phyloP scores from a whole-genome alignment of 2,113 vertebrate genomes.

The Cervus canadensis region DNA sequence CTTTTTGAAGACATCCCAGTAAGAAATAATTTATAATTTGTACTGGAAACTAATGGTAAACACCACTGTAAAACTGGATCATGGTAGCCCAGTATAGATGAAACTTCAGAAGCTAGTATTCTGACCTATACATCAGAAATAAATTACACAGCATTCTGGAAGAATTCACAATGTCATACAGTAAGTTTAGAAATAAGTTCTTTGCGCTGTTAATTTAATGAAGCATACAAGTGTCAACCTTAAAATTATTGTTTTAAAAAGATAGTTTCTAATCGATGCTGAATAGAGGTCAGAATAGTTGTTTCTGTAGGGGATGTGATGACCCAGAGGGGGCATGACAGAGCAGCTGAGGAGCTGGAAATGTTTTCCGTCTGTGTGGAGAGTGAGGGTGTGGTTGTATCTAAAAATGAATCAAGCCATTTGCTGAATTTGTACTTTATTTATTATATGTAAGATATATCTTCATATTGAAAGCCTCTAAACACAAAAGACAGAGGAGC shows the following conservation, averaged over 20 bases:
- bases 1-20: not conserved
- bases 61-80: not conserved
- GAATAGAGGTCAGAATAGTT: not conserved
- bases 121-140: not conserved
- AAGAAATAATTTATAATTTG: not conserved
- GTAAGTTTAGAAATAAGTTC: not conserved
- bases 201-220: not conserved
- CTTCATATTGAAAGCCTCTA: conserved; percentile 49
- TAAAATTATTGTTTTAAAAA: not conserved
- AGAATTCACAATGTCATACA: not conserved
- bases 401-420: not conserved
- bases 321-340: conserved; percentile 27
- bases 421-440: conserved; percentile 55
- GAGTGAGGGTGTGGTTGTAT: too few species aligned
- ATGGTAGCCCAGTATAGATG: not conserved
- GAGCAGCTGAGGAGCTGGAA: not conserved
- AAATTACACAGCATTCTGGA: not conserved
- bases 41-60: not conserved
- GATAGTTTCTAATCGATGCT: not conserved
- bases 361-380: not conserved
- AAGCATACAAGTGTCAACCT: not conserved
- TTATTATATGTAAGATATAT: conserved; percentile 68
- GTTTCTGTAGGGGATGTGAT: not conserved
- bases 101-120: not conserved
- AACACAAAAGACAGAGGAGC: conserved; percentile 37